Percentiles rank a stretch among this genome's conserved stretches.
Evolutionary conservation across 2,888 invertebrate genomes (phyloP).

Genomic region (Strigamia crassipes): DNA sequence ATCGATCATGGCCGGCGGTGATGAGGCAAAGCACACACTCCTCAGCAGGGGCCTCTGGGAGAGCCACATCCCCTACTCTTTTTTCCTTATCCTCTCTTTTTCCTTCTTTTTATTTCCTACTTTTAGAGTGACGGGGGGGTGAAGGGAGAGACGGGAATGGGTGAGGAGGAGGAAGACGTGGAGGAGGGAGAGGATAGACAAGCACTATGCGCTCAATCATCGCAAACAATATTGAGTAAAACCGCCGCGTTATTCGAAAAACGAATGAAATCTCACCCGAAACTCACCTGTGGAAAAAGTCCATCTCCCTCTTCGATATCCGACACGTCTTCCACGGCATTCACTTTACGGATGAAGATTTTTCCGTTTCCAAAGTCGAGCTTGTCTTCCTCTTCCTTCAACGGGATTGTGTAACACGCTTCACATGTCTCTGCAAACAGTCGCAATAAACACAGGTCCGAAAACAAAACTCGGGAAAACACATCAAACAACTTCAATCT

Average conservation of each 20-base stretch:
- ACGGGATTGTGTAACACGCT: conserved; percentile 4
- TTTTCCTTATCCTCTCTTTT: background rate
- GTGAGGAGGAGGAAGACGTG: background rate
- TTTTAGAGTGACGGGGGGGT: background rate
- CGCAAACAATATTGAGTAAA: background rate
- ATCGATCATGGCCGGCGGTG: conserved; percentile 42
- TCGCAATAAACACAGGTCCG: background rate
- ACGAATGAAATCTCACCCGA: background rate
- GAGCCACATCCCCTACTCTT: conserved; percentile 32
- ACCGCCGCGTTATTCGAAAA: background rate
- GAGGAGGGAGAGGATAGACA: no score
- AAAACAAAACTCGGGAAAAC: background rate
- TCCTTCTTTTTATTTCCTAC: conserved; percentile 8
- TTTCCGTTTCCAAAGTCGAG: background rate
- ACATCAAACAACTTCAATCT: background rate
- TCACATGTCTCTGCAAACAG: conserved; percentile 15
- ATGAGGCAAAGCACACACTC: conserved; percentile 35
- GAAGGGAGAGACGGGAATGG: background rate
- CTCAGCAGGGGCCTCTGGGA: conserved; percentile 38
- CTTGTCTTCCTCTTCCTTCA: background rate
- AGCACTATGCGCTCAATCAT: background rate
- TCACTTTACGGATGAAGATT: conserved; percentile 8
- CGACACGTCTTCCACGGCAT: background rate
- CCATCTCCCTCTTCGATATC: conserved; percentile 3
- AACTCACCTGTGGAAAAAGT: conserved; percentile 19